Conservation (phyloP, 1,140 invertebrate species). For the Nasonia longicornis region DNA sequence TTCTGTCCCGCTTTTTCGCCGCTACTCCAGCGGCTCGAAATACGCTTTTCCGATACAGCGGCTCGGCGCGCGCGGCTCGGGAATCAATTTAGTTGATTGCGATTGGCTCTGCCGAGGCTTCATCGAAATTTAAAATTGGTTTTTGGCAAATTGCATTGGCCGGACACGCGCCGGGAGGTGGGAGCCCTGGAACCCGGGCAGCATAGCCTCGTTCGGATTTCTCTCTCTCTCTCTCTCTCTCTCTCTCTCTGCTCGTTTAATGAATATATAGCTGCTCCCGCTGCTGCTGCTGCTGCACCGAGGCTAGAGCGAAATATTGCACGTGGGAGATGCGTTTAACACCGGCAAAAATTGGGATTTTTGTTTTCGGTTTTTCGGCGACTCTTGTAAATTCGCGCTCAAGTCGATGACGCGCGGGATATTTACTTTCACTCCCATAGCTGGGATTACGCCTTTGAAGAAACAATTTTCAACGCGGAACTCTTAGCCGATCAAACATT, state of each 20-base stretch:
- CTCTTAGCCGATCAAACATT: slow-evolving; percentile 64
- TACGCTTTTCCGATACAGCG: slow-evolving; percentile 44
- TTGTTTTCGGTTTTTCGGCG: slow-evolving; percentile 22
- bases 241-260: slow-evolving; percentile 18
- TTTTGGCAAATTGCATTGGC: slow-evolving; percentile 49
- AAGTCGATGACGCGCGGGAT: neutral
- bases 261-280: slow-evolving; percentile 25
- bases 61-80: slow-evolving; percentile 23
- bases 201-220: slow-evolving; percentile 18
- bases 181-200: neutral
- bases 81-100: slow-evolving; percentile 48
- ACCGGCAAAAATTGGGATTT: neutral
- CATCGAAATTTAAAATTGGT: slow-evolving; percentile 51
- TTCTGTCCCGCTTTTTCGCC: slow-evolving; percentile 14
- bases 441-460: neutral
- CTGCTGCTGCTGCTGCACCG: neutral
- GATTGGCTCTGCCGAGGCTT: slow-evolving; percentile 43
- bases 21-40: slow-evolving; percentile 23
- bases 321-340: slow-evolving; percentile 8
- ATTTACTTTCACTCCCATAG: neutral
- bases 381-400: neutral
- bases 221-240: slow-evolving; percentile 11
- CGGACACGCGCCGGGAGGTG: slow-evolving; percentile 7
- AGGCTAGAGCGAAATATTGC: slow-evolving; percentile 4
- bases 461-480: slow-evolving; percentile 43